Evolutionary conservation across 1,140 invertebrate species (phyloP), one percentile per base, ranked within the genome.

Genomic region (Microplitis demolitor): DNA sequence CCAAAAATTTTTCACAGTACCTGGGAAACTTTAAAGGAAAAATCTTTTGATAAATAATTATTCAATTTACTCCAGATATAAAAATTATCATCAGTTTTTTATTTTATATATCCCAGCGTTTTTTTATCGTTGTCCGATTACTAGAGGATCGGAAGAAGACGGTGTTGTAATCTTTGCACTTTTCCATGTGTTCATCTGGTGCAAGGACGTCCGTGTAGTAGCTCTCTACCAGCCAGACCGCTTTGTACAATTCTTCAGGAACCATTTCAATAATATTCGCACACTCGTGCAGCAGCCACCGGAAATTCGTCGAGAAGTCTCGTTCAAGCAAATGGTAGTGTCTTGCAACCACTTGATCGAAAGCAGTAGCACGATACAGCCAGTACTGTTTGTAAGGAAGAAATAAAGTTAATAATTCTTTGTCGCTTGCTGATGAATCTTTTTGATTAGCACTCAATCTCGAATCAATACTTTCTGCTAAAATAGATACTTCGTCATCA

Each of bases 261-360:
- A 78, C 73, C 68, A 89, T 85, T 74, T 88, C 87, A 11, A 87
- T 73, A 16, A 84, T 78, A 16, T 78, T 73, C 1, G 89, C 85
- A 70, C 88, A 89, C 61, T 88, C 87, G 33, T 86, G 86, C 4
- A 90, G 73, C 3, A 90, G 73, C 89, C 89, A 90, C 24, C 82
- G 81, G 72, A 89, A 90, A 77, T 78, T 88, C 13, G 75, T 51
- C 2, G 89, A 87, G 11, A 90, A 82, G 9, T 83, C 74, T 39
- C 78, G 80, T 74, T 87, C 78, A 0, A 89, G 78, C 37, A 85
- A 50, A 37, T 83, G 74, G 33, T 86, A 86, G 70, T 82, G 77
- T 24, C 83, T 81, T 4, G 45, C 34, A n/a, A 79, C 80, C 4
- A 82, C 77, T 1, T 72, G 67, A 67, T 78, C 79, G 51, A 83